Conservation (phyloP, 2,888 invertebrate species). For the Andrena minutula region DNA sequence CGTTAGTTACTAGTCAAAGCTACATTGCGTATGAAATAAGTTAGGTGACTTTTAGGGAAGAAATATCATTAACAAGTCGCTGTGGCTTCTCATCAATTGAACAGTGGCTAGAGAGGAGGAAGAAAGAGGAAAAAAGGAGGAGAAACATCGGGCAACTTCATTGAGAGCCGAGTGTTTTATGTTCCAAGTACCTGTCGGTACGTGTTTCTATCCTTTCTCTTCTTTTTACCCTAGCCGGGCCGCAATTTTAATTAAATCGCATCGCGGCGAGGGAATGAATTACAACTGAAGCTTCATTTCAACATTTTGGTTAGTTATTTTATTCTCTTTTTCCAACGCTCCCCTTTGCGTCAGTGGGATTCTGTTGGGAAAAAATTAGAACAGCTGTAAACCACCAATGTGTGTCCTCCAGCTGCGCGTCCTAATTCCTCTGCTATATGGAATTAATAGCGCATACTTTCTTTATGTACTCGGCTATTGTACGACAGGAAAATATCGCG, state of each 20-base stretch:
- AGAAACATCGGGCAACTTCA: constrained; percentile 29
- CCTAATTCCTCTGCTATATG: constrained; percentile 26
- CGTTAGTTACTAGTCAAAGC: too few relatives aligned
- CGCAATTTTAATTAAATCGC: constrained; percentile 63
- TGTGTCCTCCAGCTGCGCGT: constrained; percentile 45
- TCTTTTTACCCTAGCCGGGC: constrained; percentile 19
- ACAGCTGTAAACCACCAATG: constrained; percentile 29
- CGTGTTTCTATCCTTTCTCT: constrained; percentile 13
- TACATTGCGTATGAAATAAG: neutral
- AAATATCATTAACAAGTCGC: neutral
- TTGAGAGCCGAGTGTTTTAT: constrained; percentile 46
- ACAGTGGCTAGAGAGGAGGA: neutral
- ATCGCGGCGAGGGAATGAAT: constrained; percentile 55
- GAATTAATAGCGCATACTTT: neutral
- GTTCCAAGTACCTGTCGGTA: neutral
- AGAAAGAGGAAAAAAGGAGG: neutral
- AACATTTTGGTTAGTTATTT: constrained; percentile 50
- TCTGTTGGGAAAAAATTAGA: constrained; percentile 49
- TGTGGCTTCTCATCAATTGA: constrained; percentile 10
- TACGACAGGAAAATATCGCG: too few relatives aligned
- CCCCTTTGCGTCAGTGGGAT: neutral
- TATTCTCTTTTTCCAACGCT: constrained; percentile 17
- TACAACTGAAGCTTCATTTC: constrained; percentile 57
- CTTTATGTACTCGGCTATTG: too few relatives aligned
- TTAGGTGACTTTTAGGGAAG: neutral